These are phyloP conservation scores for Sebastes schlegelii DNA, from an alignment of 2,113 vertebrate species.

Conservation along the genomic window DNA sequence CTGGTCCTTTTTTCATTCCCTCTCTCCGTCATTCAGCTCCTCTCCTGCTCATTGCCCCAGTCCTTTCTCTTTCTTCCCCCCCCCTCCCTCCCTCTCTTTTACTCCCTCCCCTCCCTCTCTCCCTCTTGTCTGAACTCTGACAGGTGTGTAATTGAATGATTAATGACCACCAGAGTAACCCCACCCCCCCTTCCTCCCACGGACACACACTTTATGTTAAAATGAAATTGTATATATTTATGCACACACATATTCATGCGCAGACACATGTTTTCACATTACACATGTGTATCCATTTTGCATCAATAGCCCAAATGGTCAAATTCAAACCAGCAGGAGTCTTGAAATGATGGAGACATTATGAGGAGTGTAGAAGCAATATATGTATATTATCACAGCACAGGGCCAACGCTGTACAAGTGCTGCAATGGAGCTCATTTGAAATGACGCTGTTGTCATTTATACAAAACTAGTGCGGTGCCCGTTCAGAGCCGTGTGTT, in stretches of 20 bases:
- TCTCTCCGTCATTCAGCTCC: conserved; percentile 43
- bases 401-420: not conserved
- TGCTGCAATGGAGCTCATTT: not conserved
- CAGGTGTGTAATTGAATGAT: conserved; percentile 91
- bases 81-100: conserved; percentile 1
- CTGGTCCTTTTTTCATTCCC: conserved; percentile 35
- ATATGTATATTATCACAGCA: not conserved
- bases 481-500: too few relatives aligned
- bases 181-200: not conserved
- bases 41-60: conserved; percentile 56
- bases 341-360: conserved; percentile 54
- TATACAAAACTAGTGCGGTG: not conserved
- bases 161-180: conserved; percentile 79
- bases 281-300: conserved; percentile 64
- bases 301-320: conserved; percentile 45
- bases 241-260: conserved; percentile 51
- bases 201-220: conserved; percentile 49
- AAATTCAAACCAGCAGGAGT: conserved; percentile 59
- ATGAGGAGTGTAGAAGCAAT: conserved; percentile 24
- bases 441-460: conserved; percentile 4
- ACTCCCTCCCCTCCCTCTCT: conserved; percentile 31
- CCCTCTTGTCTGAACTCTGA: conserved; percentile 85
- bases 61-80: conserved; percentile 30
- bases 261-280: conserved; percentile 52
- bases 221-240: conserved; percentile 58